Conservation (phyloP, 2,888 invertebrate genomes). For the Drosophila hawaiiensis region DNA sequence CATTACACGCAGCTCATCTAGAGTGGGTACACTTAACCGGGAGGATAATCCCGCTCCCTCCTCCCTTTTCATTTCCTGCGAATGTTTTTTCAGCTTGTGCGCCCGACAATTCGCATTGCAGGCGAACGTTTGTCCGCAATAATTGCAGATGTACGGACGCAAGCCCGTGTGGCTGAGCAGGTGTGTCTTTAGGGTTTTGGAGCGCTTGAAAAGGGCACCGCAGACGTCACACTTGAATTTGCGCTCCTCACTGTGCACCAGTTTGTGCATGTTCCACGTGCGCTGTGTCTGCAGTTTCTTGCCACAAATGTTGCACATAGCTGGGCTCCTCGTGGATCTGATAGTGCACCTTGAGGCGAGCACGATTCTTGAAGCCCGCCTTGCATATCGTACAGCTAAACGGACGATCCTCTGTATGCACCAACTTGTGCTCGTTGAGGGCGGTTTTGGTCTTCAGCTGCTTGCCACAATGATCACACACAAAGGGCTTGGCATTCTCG, state of each 20-base stretch:
- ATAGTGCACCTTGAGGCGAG: conserved; percentile 82
- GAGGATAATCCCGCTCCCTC: conserved; percentile 73
- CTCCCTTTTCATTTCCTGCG: conserved; percentile 80
- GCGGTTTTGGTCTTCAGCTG: conserved; percentile 86
- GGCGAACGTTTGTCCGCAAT: conserved; percentile 84
- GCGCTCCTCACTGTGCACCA: conserved; percentile 83
- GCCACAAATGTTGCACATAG: conserved; percentile 85
- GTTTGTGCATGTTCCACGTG: conserved; percentile 85
- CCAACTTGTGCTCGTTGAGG: conserved; percentile 86
- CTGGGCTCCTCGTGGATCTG: conserved; percentile 85
- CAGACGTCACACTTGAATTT: conserved; percentile 84
- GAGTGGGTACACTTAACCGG: conserved; percentile 79
- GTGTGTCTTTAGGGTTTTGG: conserved; percentile 84
- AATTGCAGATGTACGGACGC: conserved; percentile 84
- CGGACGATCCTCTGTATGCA: conserved; percentile 85
- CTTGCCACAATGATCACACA: conserved; percentile 86
- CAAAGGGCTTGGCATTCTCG: conserved; percentile 84
- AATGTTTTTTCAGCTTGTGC: conserved; percentile 84
- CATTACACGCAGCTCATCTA: conserved; percentile 83
- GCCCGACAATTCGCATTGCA: conserved; percentile 85
- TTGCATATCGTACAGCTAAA: conserved; percentile 85
- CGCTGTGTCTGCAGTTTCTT: conserved; percentile 85
- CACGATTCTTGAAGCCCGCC: conserved; percentile 83
- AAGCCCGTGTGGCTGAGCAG: conserved; percentile 84
- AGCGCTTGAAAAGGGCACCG: conserved; percentile 83